Evolutionary conservation across 2,888 invertebrate species (phyloP), one percentile per base, ranked within the genome.

Genomic region (Cenopis cana): DNA sequence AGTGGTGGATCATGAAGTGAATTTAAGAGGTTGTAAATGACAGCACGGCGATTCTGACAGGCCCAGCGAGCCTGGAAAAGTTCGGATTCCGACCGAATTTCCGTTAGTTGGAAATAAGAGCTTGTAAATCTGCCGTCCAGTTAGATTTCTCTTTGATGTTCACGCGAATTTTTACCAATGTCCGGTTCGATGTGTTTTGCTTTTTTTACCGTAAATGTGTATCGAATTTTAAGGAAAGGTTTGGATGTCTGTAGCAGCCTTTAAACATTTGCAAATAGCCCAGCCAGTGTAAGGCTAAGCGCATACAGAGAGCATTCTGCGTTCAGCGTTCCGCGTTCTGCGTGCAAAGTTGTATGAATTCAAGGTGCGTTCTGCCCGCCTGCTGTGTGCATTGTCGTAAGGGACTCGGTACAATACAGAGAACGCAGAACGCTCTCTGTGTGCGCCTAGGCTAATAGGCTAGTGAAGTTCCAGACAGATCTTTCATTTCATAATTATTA

Each of bases 11-110:
- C 3, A n/a, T 46, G n/a, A 46, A n/a, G n/a, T 46, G 46, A 46
- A n/a, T 46, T 33, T n/a, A n/a, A n/a, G n/a, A 8, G 1, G 46
- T 46, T 46, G 46, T 46, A n/a, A 46, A 46, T 46, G 46, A n/a
- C 6, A 14, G 46, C 46, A 60, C 56, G 36, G 56, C 36, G 18
- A 29, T 46, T 46, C n/a, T 18, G 61, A 61, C 61, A 33, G 57
- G 24, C 62, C 52, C 62, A n/a, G 20, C 64, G 38, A 36, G 62
- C 62, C 62, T 41, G 24, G 64, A 64, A 64, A 54, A 54, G 52
- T 54, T 54, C 38, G 14, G 52, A 52, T 62, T 49, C 60, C 49
- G 29, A 0, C n/a, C 41, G 29, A 60, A 60, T 60, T 62, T 62
- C 62, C 62, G 56, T 36, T 20, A 38, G 38, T 38, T 54, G 36